Conservation (phyloP, 2,888 invertebrate species). For the Apamea epomidion region DNA sequence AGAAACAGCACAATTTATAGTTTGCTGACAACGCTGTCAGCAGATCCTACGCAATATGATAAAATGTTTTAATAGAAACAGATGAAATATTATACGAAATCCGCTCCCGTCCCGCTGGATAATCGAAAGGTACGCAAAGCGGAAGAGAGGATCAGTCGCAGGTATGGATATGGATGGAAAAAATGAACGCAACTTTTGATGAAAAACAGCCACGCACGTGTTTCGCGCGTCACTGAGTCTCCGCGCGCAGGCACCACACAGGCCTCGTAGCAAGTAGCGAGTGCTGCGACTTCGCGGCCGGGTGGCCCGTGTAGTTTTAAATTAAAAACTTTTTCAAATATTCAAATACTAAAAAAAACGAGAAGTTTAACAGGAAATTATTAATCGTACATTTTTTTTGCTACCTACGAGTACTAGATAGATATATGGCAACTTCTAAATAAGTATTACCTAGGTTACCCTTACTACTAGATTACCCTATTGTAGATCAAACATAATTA, state of each 20-base stretch:
- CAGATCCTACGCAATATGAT: slow-evolving; percentile 66
- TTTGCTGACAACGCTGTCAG: slow-evolving; percentile 69
- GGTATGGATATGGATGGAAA: slow-evolving; percentile 66
- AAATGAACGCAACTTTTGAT: slow-evolving; percentile 74
- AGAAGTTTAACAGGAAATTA: neutral
- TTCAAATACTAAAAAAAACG: slow-evolving; percentile 28
- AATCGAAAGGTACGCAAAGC: slow-evolving; percentile 72
- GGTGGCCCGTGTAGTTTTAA: slow-evolving; percentile 47
- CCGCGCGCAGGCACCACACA: slow-evolving; percentile 51
- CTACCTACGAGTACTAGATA: neutral
- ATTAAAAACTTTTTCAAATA: slow-evolving; percentile 52
- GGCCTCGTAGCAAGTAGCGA: slow-evolving; percentile 53
- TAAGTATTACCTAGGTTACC: neutral
- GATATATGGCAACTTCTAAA: too few relatives aligned
- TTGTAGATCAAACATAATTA: neutral
- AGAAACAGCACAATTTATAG: slow-evolving; percentile 67
- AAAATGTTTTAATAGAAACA: slow-evolving; percentile 70
- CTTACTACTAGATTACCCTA: too few relatives aligned
- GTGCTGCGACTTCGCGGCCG: slow-evolving; percentile 52
- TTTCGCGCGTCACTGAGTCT: slow-evolving; percentile 73
- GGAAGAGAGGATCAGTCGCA: slow-evolving; percentile 73
- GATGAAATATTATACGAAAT: slow-evolving; percentile 71
- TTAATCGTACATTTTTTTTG: neutral
- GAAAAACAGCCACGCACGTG: slow-evolving; percentile 72
- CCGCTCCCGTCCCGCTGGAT: slow-evolving; percentile 71